Evolutionary conservation across 2,888 invertebrate genomes (phyloP).

Genomic region (Epiblema foenella): DNA sequence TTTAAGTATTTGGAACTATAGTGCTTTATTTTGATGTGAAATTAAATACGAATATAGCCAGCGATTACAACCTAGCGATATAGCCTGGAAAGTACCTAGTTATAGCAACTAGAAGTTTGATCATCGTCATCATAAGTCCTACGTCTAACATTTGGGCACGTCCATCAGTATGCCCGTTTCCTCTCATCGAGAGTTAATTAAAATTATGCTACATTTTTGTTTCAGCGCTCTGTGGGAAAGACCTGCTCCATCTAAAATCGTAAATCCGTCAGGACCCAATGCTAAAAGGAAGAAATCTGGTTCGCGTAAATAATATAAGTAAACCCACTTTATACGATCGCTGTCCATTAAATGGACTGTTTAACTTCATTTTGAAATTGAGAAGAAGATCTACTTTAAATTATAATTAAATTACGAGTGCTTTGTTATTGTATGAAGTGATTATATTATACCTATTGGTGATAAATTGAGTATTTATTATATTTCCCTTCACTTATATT

Average conservation of each 20-base stretch:
- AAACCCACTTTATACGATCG: neutral
- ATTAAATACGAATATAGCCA: no score
- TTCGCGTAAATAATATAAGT: neutral
- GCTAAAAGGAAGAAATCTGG: neutral
- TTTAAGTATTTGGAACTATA: no score
- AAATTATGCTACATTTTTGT: neutral
- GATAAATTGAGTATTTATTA: neutral
- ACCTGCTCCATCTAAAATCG: neutral
- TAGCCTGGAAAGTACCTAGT: no score
- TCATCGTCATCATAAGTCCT: no score
- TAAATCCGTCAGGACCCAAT: neutral
- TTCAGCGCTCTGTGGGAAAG: neutral
- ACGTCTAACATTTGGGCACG: no score
- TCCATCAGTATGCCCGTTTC: no score
- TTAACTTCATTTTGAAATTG: neutral
- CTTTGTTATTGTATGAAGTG: neutral
- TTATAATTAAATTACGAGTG: slow-evolving; percentile 4
- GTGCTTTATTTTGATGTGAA: no score
- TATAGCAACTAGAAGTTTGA: no score
- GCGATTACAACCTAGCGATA: no score
- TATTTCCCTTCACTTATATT: neutral
- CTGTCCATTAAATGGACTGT: neutral
- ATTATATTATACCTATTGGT: neutral
- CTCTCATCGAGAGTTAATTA: no score
- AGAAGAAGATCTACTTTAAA: neutral